Evolutionary conservation across 2,888 invertebrate species (phyloP), one percentile per base, ranked within the genome.

Genomic region (Myopa tessellatipennis): DNA sequence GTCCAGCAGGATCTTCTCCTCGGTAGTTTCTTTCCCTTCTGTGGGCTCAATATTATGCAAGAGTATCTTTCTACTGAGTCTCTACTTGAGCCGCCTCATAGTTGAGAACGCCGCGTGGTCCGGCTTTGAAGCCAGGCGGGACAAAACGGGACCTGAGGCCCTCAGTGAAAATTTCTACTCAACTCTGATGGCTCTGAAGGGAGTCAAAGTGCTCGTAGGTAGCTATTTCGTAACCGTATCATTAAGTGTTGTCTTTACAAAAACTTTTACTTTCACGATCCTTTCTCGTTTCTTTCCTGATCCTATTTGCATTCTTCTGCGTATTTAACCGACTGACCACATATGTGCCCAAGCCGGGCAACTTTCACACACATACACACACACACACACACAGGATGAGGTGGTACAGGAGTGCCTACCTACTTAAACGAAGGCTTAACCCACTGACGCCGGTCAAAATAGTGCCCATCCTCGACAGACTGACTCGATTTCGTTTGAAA

Each of bases 1-100:
- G 16, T 14, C 55, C 55, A 45, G 55, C 55, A 55, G 14, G 14
- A 14, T n/a, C 10, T 55, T n/a, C 55, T 16, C 4, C 55, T n/a
- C 55, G 10, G 1, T 55, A 4, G 58, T 68, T 73, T 76, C 18
- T 79, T 76, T 76, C 18, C 77, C 74, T 58, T 68, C 73, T 78
- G 81, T 83, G 84, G 81, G 83, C 81, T 78, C 83, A 81, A 85
- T 81, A 85, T 85, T 85, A 85, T 85, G 85, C 82, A 85, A 85
- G 78, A 81, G 80, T 72, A 68, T 76, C 55, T 72, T 73, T 76
- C 55, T 6, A 4, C 16, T 55, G 55, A 4, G 55, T 4, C 55
- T 45, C 45, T 45, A 45, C 45, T 45, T 45, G 45, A 45, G 45
- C 45, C 45, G 3, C 45, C 7, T 6, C 45, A 10, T 10, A 45